These are phyloP conservation scores for Lagodon rhomboides DNA, from an alignment of 2,797 vertebrate species.

Conservation along the genomic window DNA sequence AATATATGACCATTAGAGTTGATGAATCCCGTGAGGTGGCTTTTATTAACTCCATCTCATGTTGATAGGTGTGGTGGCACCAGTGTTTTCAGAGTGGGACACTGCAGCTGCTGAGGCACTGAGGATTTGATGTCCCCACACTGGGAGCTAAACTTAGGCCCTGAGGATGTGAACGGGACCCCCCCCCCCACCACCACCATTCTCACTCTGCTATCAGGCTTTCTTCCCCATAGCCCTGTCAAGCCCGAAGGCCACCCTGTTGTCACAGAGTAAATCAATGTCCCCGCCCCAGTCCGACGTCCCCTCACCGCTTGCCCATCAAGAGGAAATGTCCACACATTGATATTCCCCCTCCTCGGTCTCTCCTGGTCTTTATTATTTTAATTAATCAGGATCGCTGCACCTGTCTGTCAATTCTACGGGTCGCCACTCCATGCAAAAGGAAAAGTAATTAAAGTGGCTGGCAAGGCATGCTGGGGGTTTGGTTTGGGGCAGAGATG, in stretches of 20 bases:
- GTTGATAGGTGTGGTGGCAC: conserved; percentile 75
- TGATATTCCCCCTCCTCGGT: conserved; percentile 66
- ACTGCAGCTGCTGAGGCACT: conserved; percentile 70
- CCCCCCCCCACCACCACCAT: conserved; percentile 11
- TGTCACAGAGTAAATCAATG: conserved; percentile 81
- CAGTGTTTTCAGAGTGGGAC: conserved; percentile 53
- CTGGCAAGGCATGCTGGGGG: conserved; percentile 81
- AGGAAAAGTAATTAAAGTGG: conserved; percentile 84
- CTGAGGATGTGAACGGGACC: conserved; percentile 60
- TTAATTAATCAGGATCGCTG: conserved; percentile 86
- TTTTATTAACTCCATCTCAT: conserved; percentile 83
- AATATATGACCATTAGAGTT: conserved; percentile 74
- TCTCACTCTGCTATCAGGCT: conserved; percentile 15
- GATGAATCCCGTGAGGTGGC: conserved; percentile 80
- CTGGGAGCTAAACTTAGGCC: conserved; percentile 54
- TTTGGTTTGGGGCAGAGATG: conserved; percentile 80
- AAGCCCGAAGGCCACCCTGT: conserved; percentile 73
- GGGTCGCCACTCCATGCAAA: conserved; percentile 68
- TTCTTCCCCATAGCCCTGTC: conserved; percentile 58
- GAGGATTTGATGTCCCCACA: conserved; percentile 55
- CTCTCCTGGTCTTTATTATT: conserved; percentile 78
- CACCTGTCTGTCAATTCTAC: conserved; percentile 84
- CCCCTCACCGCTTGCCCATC: conserved; percentile 69
- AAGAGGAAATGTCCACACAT: conserved; percentile 68
- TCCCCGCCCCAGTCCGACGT: conserved; percentile 58